phyloP scores from a whole-genome alignment of 2,888 invertebrate genomes.

The Acronicta leporina region DNA sequence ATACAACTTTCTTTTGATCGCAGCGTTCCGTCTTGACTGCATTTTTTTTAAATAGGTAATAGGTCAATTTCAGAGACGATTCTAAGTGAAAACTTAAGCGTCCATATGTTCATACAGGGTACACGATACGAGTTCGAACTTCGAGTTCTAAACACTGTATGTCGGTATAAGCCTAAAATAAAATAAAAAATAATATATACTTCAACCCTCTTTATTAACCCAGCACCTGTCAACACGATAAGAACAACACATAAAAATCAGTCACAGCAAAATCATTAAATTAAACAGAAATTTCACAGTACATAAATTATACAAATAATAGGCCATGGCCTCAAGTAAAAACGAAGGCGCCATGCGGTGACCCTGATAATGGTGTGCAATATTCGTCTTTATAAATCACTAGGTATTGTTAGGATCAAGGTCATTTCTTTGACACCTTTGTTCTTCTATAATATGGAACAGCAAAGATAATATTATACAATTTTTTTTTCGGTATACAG shows the following conservation, averaged over 20 bases:
- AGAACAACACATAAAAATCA: constrained; percentile 76
- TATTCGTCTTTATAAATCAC: constrained; percentile 40
- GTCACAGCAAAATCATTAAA: constrained; percentile 80
- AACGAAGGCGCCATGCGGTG: constrained; percentile 21
- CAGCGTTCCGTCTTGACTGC: too few species aligned
- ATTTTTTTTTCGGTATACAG: neutral
- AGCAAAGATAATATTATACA: neutral
- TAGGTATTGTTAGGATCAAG: constrained; percentile 34
- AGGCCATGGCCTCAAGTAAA: constrained; percentile 33
- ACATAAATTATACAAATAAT: constrained; percentile 27
- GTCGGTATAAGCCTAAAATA: neutral
- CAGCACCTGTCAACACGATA: constrained; percentile 75
- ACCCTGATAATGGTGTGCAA: constrained; percentile 42
- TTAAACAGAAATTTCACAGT: constrained; percentile 49
- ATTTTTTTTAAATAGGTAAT: too few species aligned
- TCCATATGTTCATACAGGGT: too few species aligned
- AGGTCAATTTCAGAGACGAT: too few species aligned
- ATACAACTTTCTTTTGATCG: too few species aligned
- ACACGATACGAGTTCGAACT: too few species aligned
- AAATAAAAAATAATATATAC: constrained; percentile 57
- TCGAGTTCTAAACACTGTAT: too few species aligned
- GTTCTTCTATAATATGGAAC: constrained; percentile 14
- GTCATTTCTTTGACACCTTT: constrained; percentile 35
- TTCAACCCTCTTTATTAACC: constrained; percentile 83
- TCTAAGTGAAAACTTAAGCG: too few species aligned